Evolutionary conservation across 2,888 invertebrate genomes (phyloP).

Genomic region (Drosophila bunnanda): DNA sequence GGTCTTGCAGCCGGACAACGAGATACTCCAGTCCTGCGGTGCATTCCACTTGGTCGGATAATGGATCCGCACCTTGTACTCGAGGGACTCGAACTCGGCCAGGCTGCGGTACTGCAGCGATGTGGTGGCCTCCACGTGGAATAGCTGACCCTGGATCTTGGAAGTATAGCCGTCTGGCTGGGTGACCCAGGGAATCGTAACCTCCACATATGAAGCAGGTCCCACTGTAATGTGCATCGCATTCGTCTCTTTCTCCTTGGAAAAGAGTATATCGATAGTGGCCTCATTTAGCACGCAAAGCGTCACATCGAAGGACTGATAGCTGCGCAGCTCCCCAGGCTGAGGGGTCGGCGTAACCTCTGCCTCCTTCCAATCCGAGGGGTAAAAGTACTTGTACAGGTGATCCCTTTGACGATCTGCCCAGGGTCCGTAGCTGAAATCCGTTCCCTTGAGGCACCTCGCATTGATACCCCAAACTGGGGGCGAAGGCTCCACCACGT

Average conservation of each 20-base stretch:
- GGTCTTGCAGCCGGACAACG: constrained; percentile 97
- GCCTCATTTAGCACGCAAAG: constrained; percentile 96
- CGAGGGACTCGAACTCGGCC: constrained; percentile 96
- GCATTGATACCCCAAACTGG: constrained; percentile 98
- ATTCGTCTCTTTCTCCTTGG: constrained; percentile 96
- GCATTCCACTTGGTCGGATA: constrained; percentile 98
- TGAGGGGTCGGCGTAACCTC: constrained; percentile 92
- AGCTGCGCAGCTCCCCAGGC: constrained; percentile 94
- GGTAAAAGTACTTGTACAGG: constrained; percentile 98
- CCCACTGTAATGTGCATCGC: constrained; percentile 98
- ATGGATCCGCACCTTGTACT: constrained; percentile 91
- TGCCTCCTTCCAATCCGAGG: constrained; percentile 92
- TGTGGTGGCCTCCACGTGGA: constrained; percentile 97
- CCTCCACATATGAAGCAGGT: constrained; percentile 97
- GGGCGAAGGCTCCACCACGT: constrained; percentile 95
- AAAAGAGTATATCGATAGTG: constrained; percentile 97
- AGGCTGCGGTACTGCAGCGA: constrained; percentile 97
- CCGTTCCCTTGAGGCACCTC: constrained; percentile 95
- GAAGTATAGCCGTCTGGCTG: constrained; percentile 94
- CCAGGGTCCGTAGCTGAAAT: constrained; percentile 99
- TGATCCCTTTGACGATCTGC: constrained; percentile 98
- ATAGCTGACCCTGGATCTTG: constrained; percentile 95
- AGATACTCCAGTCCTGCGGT: constrained; percentile 96
- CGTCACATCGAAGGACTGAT: constrained; percentile 96
- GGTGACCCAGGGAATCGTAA: constrained; percentile 97